Evolutionary conservation across 2,797 vertebrate genomes (phyloP).

Genomic region (Uromys caudimaculatus): DNA sequence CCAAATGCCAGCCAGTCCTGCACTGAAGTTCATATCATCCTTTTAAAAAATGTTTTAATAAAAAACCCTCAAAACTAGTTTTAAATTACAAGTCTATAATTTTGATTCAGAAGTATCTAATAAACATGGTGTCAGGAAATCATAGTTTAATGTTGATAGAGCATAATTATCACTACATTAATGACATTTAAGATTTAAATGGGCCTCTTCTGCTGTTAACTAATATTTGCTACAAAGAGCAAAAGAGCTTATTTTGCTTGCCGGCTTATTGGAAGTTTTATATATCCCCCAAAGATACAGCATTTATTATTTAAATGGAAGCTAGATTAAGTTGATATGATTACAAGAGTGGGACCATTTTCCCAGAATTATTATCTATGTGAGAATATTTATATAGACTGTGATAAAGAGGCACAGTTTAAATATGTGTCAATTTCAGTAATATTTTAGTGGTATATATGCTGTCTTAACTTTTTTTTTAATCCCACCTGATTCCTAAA

Average conservation of each 20-base stretch:
- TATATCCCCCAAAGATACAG: neutral
- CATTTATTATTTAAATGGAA: slow-evolving; percentile 51
- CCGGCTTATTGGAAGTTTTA: neutral
- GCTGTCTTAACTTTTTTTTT: neutral
- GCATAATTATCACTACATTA: neutral
- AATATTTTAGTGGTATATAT: slow-evolving; percentile 32
- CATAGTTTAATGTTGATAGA: neutral
- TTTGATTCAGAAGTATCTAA: slow-evolving; percentile 14
- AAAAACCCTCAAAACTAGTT: neutral
- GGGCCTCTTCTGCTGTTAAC: neutral
- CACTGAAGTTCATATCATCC: neutral
- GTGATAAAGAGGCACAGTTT: slow-evolving; percentile 17
- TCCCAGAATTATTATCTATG: neutral
- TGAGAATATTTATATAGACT: neutral
- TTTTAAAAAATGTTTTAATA: neutral
- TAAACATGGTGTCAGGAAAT: neutral
- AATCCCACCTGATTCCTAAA: slow-evolving; percentile 49
- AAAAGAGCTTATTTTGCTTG: slow-evolving; percentile 28
- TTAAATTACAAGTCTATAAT: slow-evolving; percentile 37
- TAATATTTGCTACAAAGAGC: neutral
- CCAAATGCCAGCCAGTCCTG: neutral
- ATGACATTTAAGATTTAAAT: neutral
- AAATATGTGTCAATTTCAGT: slow-evolving; percentile 23
- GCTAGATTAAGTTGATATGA: neutral
- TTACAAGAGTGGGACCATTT: neutral